phyloP scores from a whole-genome alignment of 2,888 invertebrate genomes.

The Stictocephala bisonia region DNA sequence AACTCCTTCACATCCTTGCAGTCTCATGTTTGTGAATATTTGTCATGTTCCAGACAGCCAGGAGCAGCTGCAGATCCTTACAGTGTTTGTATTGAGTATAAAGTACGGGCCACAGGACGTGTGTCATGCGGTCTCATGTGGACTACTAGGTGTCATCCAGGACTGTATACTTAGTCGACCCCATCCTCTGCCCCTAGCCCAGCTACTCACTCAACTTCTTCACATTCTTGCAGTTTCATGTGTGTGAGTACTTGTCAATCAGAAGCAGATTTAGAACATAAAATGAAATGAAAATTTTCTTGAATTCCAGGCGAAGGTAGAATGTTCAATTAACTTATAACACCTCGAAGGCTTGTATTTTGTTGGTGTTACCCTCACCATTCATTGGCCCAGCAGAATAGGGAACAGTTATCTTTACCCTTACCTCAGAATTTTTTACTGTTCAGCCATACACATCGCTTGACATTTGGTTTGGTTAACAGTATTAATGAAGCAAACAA shows the following conservation, averaged over 20 bases:
- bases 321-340: no score
- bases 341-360: no score
- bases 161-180: slow-evolving; percentile 10
- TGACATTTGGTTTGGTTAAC: no score
- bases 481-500: no score
- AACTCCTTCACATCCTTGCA: slow-evolving; percentile 69
- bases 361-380: no score
- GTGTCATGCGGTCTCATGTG: slow-evolving; percentile 69
- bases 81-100: slow-evolving; percentile 69
- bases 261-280: no score
- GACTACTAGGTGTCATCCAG: slow-evolving; percentile 66
- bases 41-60: slow-evolving; percentile 21
- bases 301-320: no score
- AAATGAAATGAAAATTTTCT: no score
- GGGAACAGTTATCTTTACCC: no score
- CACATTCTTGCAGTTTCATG: slow-evolving; percentile 70
- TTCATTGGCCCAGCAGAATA: no score
- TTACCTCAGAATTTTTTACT: no score
- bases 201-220: slow-evolving; percentile 68
- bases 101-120: slow-evolving; percentile 70
- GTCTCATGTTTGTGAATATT: slow-evolving; percentile 57
- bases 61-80: slow-evolving; percentile 60
- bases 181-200: slow-evolving; percentile 60
- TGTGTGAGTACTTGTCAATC: slow-evolving; percentile 67
- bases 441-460: no score